These are phyloP conservation scores for Psylliodes chrysocephalus DNA, from an alignment of 2,888 invertebrate genomes.

Conservation along the genomic window DNA sequence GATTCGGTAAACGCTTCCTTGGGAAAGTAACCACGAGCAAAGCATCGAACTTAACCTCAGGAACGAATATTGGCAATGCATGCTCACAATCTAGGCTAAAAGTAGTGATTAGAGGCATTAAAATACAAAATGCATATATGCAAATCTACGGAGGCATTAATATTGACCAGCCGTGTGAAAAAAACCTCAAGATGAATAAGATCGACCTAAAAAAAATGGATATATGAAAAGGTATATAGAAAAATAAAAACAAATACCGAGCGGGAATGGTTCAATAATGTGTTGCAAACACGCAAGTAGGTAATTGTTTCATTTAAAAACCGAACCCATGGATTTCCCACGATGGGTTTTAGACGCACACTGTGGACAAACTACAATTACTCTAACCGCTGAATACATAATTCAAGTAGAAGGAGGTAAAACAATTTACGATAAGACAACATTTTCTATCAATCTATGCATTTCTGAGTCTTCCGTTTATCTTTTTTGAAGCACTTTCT, in stretches of 20 bases:
- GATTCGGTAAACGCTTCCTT: constrained; percentile 29
- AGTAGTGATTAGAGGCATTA: constrained; percentile 38
- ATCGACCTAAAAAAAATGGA: constrained; percentile 41
- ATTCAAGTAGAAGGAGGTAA: constrained; percentile 52
- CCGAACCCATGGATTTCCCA: constrained; percentile 60
- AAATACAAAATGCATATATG: constrained; percentile 37
- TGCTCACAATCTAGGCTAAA: constrained; percentile 36
- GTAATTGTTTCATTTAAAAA: constrained; percentile 65
- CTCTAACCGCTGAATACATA: constrained; percentile 60
- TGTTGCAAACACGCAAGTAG: constrained; percentile 65
- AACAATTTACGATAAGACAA: constrained; percentile 49
- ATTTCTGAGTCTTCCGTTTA: background rate
- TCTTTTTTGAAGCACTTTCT: background rate
- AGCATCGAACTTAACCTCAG: constrained; percentile 25
- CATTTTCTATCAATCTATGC: constrained; percentile 44
- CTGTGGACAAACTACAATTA: constrained; percentile 60
- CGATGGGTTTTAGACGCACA: constrained; percentile 59
- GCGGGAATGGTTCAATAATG: constrained; percentile 63
- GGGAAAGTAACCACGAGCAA: constrained; percentile 36
- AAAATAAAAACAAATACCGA: constrained; percentile 63
- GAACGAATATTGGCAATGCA: constrained; percentile 31
- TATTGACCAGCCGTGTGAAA: constrained; percentile 51
- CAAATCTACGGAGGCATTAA: constrained; percentile 28
- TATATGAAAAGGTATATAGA: constrained; percentile 53
- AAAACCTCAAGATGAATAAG: constrained; percentile 38